Conservation (phyloP, 2,113 vertebrate genomes). For the Vulpes vulpes region DNA sequence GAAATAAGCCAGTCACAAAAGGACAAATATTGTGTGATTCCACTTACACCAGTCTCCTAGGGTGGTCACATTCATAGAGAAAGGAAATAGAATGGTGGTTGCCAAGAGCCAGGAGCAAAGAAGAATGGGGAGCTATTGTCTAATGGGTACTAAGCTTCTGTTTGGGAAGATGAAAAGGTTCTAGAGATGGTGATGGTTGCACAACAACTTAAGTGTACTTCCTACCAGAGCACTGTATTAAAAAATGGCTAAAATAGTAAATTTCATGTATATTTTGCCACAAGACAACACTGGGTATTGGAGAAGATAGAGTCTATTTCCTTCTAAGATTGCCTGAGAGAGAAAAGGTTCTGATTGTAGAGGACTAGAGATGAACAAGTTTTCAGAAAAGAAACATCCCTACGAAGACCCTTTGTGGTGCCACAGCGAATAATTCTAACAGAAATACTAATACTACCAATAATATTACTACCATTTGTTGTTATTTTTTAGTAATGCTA, state of each 20-base stretch:
- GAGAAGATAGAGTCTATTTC: not conserved
- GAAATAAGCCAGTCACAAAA: not conserved
- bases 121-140: not conserved
- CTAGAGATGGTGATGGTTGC: not conserved
- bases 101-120: no score
- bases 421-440: not conserved
- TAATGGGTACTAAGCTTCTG: not conserved
- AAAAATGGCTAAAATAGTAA: not conserved
- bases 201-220: not conserved
- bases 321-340: not conserved
- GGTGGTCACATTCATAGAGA: not conserved
- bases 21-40: not conserved
- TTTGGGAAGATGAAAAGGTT: not conserved
- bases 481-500: not conserved
- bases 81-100: not conserved
- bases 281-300: not conserved
- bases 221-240: not conserved
- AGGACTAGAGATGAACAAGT: not conserved
- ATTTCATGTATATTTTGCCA: not conserved
- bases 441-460: not conserved
- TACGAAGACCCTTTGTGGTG: not conserved
- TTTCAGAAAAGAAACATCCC: not conserved
- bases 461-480: not conserved
- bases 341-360: not conserved
- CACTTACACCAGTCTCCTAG: not conserved